Evolutionary conservation across 1,140 invertebrate genomes (phyloP), one percentile per base, ranked within the genome.

Genomic region (Lepidostoma basale): DNA sequence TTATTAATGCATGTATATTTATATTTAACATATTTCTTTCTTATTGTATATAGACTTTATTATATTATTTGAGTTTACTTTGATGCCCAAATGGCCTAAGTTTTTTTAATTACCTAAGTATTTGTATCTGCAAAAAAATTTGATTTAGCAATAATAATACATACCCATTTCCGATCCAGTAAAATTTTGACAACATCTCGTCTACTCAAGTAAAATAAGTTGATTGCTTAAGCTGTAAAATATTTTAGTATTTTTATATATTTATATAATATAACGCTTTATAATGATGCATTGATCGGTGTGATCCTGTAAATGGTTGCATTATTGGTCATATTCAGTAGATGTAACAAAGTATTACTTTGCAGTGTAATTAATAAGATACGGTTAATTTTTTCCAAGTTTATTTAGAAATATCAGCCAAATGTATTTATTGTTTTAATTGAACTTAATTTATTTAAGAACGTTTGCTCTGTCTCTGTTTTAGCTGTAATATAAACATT

Each of bases 361-460:
- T 59, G n/a, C 18, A 40, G 30, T 40, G 36, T 59, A 40, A 25
- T 60, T 40, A 20, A 18, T 44, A 63, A 49, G 42, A 12, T 62
- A 62, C 16, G 23, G 45, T 63, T 63, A 63, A 18, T 63, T 63
- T 45, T 63, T 63, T 63, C 25, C 60, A 49, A 47, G 33, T 63
- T 63, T 49, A 63, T 63, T 63, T 40, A 42, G 25, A 58, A 45
- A 54, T 52, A 54, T 40, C 64, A 67, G 56, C 65, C 62, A 75
- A 67, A 67, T 69, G 36, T 73, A 73, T 76, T 75, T 73, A 74
- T 69, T 65, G 52, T 74, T 74, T 72, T 62, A 65, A 26, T 59
- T 69, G 69, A 54, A 45, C 59, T 69, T 45, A 47, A 30, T 64
- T 66, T 56, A 30, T 40, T 56, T 54, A 66, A 56, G 63, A 16